A percentile compares a stretch with the other conserved stretches of the same genome.
Evolutionary conservation across 2,888 invertebrate genomes (phyloP).

Genomic region (Priocnemis perturbator): DNA sequence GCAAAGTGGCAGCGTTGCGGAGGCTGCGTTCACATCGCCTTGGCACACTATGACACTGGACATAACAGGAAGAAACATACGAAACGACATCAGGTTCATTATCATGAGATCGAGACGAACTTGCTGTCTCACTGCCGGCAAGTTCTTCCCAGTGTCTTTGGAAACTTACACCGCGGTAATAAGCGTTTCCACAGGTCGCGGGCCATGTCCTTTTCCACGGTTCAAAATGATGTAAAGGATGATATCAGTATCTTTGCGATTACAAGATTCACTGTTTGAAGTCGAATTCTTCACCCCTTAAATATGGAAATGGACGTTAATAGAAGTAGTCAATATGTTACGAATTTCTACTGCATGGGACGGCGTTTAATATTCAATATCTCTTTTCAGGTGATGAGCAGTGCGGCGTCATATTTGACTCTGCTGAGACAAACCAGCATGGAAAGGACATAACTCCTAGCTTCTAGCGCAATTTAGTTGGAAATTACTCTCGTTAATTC

Average conservation of each 20-base stretch:
- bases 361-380: neutral
- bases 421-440: conserved; percentile 31
- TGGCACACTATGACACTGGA: conserved; percentile 23
- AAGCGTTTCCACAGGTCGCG: too few relatives aligned
- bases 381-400: conserved; percentile 47
- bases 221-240: too few relatives aligned
- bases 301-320: too few relatives aligned
- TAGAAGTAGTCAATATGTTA: neutral
- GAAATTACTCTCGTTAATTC: too few relatives aligned
- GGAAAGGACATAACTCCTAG: neutral
- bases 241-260: too few relatives aligned
- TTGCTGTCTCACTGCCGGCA: conserved; percentile 30
- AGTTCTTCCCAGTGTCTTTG: conserved; percentile 32
- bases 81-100: conserved; percentile 34
- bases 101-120: conserved; percentile 42
- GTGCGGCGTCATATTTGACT: conserved; percentile 52
- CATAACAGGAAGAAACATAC: conserved; percentile 10
- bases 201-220: too few relatives aligned
- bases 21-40: conserved; percentile 32
- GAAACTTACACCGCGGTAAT: conserved; percentile 38
- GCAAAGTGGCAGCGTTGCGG: conserved; percentile 19
- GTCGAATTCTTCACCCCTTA: too few relatives aligned
- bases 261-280: too few relatives aligned
- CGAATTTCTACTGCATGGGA: neutral
- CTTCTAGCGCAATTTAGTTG: too few relatives aligned